Base-by-base conservation (phyloP, 2,888 invertebrate species). In the Muschampia staudingeri region DNA sequence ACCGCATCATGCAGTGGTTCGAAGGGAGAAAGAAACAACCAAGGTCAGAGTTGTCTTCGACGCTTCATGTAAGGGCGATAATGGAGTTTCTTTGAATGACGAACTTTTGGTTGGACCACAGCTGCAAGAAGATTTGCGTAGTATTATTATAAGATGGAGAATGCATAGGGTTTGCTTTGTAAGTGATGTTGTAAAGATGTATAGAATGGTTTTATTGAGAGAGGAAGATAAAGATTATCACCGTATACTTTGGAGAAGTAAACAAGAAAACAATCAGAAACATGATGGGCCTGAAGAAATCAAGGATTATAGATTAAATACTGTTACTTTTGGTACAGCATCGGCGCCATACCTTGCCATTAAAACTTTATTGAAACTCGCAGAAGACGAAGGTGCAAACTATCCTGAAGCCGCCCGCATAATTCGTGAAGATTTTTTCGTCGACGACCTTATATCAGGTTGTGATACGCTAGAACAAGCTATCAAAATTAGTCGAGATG, bases 141-240 rank as follows among this genome's bases (percentile, higher is more conserved):
- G 82, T 25, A 79, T 91, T 0, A 56, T 91, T 25, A 85, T 89
- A 79, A 76, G 89, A 80, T 91, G 88, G 85, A 72, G 89, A 42
- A 84, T 78, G 19, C 79, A 90, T 34, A 75, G 56, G 2, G 61
- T 90, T 4, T 88, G 86, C 34, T 87, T 89, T 40, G 87, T 87
- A 0, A 80, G 86, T 12, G 89, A 89, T 52, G 86, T 90, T 7
- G 25, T 81, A 67, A 88, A 90, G 80, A 91, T 92, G 90, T 92
- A 90, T 44, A 72, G 90, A 44, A 83, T 85, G 84, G 84, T 91
- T 40, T 76, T 83, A 19, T 78, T 90, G 7, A 11, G 69, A 25
- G 76, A 84, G 7, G 83, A 87, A 70, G 87, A 91, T 44, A 72
- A 80, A 19, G 81, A 86, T 44, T 85, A 82, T 48, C 89, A 90